A percentile compares a stretch with the other conserved stretches of the same genome.
phyloP scores from a whole-genome alignment of 2,113 vertebrate genomes.

The Zootoca vivipara region DNA sequence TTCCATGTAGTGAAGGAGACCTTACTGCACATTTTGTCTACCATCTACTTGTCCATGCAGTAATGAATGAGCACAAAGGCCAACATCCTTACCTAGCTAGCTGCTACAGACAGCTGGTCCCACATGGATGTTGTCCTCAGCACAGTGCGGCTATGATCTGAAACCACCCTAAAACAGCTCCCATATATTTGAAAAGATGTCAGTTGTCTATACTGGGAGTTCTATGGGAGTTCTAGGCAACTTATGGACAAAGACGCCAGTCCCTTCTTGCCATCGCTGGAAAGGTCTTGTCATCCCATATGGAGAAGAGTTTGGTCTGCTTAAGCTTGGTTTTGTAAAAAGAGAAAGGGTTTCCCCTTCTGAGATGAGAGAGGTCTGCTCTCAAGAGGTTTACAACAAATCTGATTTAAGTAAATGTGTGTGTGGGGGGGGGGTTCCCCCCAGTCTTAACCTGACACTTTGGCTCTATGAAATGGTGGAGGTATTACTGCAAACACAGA shows the following conservation, averaged over 20 bases:
- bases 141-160: background rate
- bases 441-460: too few relatives aligned
- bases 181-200: conserved; percentile 28
- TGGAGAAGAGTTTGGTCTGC: conserved; percentile 1
- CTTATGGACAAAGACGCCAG: background rate
- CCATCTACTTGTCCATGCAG: background rate
- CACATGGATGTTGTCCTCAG: background rate
- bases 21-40: background rate
- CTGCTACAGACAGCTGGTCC: too few relatives aligned
- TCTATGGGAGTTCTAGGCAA: conserved; percentile 42
- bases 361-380: background rate
- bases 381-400: background rate
- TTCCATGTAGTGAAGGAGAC: background rate
- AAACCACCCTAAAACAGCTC: conserved; percentile 16
- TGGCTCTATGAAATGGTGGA: too few relatives aligned
- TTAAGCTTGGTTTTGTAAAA: conserved; percentile 3
- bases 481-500: too few relatives aligned
- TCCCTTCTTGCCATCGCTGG: background rate
- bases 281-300: background rate
- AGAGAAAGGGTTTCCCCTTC: background rate
- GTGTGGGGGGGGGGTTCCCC: too few relatives aligned
- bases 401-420: background rate
- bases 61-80: background rate
- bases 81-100: too few relatives aligned
- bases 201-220: conserved; percentile 49